Evolutionary conservation across 92 coral and sea anemone species (phyloP).

Genomic region (Palythoa grandis): DNA sequence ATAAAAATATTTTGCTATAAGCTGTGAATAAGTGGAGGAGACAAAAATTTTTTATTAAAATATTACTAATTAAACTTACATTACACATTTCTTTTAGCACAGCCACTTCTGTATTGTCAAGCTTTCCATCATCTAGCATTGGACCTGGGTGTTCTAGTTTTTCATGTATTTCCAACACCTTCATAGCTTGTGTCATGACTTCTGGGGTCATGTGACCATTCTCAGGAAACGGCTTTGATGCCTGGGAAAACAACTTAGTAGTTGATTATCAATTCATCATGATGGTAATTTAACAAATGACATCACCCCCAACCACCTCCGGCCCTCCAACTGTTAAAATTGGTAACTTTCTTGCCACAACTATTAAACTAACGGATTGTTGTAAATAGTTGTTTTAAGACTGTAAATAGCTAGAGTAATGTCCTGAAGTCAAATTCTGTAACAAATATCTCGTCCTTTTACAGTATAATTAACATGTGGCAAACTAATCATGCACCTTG

Average conservation of each 20-base stretch:
- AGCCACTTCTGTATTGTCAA: slow-evolving; percentile 88
- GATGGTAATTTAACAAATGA: background rate
- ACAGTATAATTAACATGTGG: too few species aligned
- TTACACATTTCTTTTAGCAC: slow-evolving; percentile 98
- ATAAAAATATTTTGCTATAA: too few species aligned
- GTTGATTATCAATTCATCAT: background rate
- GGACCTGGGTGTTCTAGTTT: slow-evolving; percentile 65
- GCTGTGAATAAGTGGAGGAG: too few species aligned
- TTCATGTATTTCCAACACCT: slow-evolving; percentile 91
- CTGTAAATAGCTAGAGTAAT: too few species aligned
- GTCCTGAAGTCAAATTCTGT: too few species aligned
- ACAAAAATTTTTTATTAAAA: too few species aligned
- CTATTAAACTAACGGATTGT: too few species aligned
- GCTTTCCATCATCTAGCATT: slow-evolving; percentile 35
- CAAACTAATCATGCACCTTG: too few species aligned
- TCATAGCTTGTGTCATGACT: slow-evolving; percentile 90
- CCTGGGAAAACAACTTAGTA: slow-evolving; percentile 30
- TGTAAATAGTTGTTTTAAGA: too few species aligned
- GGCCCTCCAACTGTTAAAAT: background rate
- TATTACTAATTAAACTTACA: slow-evolving; percentile 48
- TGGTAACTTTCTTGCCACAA: background rate
- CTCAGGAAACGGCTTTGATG: slow-evolving; percentile 71
- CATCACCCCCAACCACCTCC: background rate
- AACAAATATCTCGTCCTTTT: too few species aligned
- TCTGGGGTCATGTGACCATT: slow-evolving; percentile 84